Base-by-base conservation (phyloP, 2,113 vertebrate genomes). In the Mellivora capensis region DNA sequence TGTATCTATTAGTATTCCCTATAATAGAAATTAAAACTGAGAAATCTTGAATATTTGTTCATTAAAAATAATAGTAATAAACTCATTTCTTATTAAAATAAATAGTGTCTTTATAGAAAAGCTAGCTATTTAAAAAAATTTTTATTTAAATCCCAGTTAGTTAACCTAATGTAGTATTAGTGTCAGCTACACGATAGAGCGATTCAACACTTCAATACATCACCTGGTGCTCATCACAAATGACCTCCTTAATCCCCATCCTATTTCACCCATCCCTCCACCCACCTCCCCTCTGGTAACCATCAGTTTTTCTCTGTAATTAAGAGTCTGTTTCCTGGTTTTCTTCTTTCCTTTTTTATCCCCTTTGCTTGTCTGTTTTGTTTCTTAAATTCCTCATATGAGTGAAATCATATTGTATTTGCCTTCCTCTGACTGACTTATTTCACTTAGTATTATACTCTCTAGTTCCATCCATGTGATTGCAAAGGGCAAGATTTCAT, bases 11-110 rank as follows among this genome's bases (percentile, higher is more conserved):
- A 93, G 37, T 76, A 93, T 85, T 96, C 76, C 21, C 20, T 39
- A 57, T 76, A 57, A 37, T 57, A 39, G 71, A 54, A 83, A 76
- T 84, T 82, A 87, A 79, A 83, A 61, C 42, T 69, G 17, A 31
- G 44, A 94, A 96, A 92, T 71, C 4, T 95, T 69, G 90, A 87
- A 29, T 25, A 88, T 61, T 93, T 74, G 42, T 64, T 93, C 74
- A 93, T 44, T 79, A 61, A 54, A 79, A 90, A 91, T 57, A 93
- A 52, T 3, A 47, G 17, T 31, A 57, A 76, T 62, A 84, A 93
- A 37, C 39, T 0, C 7, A 93, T 59, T 95, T 94, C 12, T 52
- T 21, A 29, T 87, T 80, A 67, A 95, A 21, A 93, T 34, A 92
- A 97, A 85, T 44, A 86, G 44, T 10, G 87, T 64, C 2, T 34